phyloP scores from a whole-genome alignment of 2,888 invertebrate species.

The Spodoptera littoralis region DNA sequence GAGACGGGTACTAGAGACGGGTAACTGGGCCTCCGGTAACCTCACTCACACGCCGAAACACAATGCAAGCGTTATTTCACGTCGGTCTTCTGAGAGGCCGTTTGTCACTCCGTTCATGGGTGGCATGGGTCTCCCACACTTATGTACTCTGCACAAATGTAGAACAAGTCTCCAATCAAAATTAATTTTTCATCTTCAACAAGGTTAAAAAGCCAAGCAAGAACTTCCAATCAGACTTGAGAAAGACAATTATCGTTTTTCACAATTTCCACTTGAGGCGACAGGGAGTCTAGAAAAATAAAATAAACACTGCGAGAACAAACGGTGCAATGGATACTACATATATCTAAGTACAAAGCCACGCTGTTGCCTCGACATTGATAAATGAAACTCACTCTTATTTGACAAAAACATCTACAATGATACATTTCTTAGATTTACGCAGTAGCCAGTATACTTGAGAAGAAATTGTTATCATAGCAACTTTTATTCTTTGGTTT shows the following conservation, averaged over 20 bases:
- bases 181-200: too few relatives aligned
- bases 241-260: constrained; percentile 31
- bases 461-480: constrained; percentile 6
- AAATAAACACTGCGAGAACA: constrained; percentile 7
- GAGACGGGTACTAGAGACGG: too few relatives aligned
- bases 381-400: constrained; percentile 37
- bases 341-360: constrained; percentile 35
- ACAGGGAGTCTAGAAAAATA: constrained; percentile 18
- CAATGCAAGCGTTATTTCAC: too few relatives aligned
- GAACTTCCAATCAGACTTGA: constrained; percentile 5
- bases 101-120: too few relatives aligned
- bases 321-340: constrained; percentile 19
- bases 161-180: too few relatives aligned
- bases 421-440: constrained; percentile 8
- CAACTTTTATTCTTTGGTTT: constrained; percentile 2
- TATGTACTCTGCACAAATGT: too few relatives aligned
- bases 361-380: constrained; percentile 36
- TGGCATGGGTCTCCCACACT: too few relatives aligned
- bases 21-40: too few relatives aligned
- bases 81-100: too few relatives aligned
- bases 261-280: constrained; percentile 7
- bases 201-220: not conserved
- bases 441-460: not conserved
- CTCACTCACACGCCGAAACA: too few relatives aligned
- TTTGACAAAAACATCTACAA: constrained; percentile 8